A percentile compares a stretch with the other conserved stretches of the same genome.
These are phyloP conservation scores for Neomorphus geoffroyi DNA, from an alignment of 2,797 vertebrate species.

Conservation along the genomic window DNA sequence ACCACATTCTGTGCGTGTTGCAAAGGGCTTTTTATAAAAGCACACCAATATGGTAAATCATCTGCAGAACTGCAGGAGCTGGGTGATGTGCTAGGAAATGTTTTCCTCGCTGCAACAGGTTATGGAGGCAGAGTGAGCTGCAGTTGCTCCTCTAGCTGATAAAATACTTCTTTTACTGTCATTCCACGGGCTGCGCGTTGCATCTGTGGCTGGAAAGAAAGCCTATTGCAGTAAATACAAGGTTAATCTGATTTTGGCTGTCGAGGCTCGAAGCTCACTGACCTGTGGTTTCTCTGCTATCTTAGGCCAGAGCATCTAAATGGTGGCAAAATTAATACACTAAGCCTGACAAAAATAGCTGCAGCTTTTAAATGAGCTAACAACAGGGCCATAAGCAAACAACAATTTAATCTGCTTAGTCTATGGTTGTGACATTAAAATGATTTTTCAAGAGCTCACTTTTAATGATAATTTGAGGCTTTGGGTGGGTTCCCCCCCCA, in stretches of 20 bases:
- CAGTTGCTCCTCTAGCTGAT: not conserved
- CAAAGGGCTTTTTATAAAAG: not conserved
- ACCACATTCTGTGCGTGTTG: not conserved
- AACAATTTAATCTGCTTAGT: not conserved
- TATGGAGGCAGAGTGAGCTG: not conserved
- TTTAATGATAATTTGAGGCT: not conserved
- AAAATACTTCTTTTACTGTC: not conserved
- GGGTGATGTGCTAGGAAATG: not conserved
- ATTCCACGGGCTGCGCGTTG: not conserved
- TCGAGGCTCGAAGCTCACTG: not conserved
- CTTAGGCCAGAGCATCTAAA: not conserved
- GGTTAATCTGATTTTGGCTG: not conserved
- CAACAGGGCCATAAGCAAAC: not conserved
- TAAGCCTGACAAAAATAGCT: not conserved
- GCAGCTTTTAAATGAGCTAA: not conserved
- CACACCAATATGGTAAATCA: not conserved
- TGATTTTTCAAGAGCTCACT: not conserved
- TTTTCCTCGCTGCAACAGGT: not conserved
- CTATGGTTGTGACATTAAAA: fast-evolving
- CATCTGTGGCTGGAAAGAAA: not conserved
- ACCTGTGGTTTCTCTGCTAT: not conserved
- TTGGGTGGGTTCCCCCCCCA: not conserved
- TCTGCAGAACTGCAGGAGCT: not conserved
- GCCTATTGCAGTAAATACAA: not conserved
- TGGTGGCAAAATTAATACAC: not conserved